A percentile compares a stretch with the other conserved stretches of the same genome.
Conservation (phyloP, 2,888 invertebrate species). For the Steinernema scapterisci region DNA sequence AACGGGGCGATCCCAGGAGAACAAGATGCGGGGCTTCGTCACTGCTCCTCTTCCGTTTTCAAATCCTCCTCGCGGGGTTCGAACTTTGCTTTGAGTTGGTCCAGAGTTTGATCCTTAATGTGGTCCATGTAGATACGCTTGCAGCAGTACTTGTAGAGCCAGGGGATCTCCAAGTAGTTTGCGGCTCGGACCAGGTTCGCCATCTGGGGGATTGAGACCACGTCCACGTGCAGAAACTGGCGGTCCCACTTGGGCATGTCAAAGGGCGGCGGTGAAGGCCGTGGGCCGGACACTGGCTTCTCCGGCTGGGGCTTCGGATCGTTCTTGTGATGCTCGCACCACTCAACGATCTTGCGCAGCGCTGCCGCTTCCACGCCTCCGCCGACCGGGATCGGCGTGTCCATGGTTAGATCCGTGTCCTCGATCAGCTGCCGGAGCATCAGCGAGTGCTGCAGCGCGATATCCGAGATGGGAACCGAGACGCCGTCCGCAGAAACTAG, state of each 20-base stretch:
- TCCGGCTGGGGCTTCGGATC: background rate
- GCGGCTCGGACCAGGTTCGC: background rate
- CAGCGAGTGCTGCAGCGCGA: background rate
- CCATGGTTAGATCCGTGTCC: background rate
- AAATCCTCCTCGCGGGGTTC: constrained; percentile 3
- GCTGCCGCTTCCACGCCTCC: background rate
- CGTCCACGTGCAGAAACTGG: background rate
- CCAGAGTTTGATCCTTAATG: background rate
- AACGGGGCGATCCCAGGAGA: no score
- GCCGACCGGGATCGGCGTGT: background rate
- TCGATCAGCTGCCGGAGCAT: background rate
- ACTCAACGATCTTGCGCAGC: background rate
- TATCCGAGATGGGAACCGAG: background rate
- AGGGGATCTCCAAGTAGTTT: constrained; percentile 15
- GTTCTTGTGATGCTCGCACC: constrained; percentile 12
- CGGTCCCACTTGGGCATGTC: constrained; percentile 23
- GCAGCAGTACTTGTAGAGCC: constrained; percentile 22
- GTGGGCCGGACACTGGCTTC: background rate
- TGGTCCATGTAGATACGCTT: constrained; percentile 21
- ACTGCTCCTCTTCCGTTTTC: no score
- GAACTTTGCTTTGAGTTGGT: background rate
- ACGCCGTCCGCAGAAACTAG: background rate
- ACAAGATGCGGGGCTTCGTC: no score
- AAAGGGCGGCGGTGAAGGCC: background rate
- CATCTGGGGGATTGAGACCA: constrained; percentile 9